Conservation (phyloP, 2,113 vertebrate genomes). For the Callopanchax toddi region DNA sequence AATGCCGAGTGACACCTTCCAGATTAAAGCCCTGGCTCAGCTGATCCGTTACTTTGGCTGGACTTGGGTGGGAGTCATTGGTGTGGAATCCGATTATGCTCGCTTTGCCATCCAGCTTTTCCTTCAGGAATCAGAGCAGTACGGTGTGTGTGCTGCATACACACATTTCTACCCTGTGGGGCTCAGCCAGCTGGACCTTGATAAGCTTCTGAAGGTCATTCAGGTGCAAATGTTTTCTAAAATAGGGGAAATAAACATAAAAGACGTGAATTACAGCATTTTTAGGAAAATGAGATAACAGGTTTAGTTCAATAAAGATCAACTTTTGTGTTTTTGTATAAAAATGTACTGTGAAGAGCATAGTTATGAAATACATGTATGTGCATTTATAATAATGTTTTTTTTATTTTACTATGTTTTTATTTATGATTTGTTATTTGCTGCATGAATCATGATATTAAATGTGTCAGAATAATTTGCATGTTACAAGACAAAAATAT, state of each 20-base stretch:
- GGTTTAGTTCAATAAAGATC: too few relatives aligned
- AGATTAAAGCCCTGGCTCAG: slow-evolving; percentile 72
- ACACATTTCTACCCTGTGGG: slow-evolving; percentile 69
- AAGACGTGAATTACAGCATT: background rate
- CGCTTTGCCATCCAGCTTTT: slow-evolving; percentile 78
- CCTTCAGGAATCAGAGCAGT: slow-evolving; percentile 68
- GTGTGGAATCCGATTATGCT: slow-evolving; percentile 76
- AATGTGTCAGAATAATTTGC: background rate
- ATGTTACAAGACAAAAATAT: background rate
- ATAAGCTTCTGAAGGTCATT: slow-evolving; percentile 61
- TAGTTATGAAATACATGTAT: too few relatives aligned
- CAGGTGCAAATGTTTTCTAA: slow-evolving; percentile 25
- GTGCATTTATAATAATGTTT: too few relatives aligned
- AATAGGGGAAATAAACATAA: background rate
- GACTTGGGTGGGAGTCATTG: slow-evolving; percentile 80
- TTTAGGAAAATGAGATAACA: background rate
- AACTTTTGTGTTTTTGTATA: too few relatives aligned
- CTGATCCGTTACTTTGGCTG: slow-evolving; percentile 75
- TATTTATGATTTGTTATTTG: too few relatives aligned
- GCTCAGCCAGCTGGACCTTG: slow-evolving; percentile 47
- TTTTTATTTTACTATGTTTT: too few relatives aligned
- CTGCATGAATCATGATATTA: background rate
- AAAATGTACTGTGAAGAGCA: too few relatives aligned
- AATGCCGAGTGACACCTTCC: slow-evolving; percentile 79
- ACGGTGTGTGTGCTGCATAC: slow-evolving; percentile 73